Evolutionary conservation across 2,888 invertebrate species (phyloP).

Genomic region (Galerucella nymphaeae): DNA sequence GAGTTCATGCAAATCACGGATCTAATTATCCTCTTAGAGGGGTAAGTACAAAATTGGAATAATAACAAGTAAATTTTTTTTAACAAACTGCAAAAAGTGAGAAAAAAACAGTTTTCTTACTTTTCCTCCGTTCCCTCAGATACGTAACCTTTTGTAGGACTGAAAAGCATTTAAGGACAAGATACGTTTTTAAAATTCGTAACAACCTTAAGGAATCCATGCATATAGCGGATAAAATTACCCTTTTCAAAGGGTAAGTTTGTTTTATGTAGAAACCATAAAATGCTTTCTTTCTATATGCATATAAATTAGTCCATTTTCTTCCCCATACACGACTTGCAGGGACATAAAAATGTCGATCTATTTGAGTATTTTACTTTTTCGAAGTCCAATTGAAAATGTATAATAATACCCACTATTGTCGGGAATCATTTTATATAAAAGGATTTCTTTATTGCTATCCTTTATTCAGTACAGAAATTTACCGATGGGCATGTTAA

Average conservation of each 20-base stretch:
- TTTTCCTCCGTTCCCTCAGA: not conserved
- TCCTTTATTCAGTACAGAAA: not conserved
- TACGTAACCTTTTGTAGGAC: slow-evolving; percentile 3
- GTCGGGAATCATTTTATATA: not conserved
- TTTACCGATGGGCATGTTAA: not conserved
- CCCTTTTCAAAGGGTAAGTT: slow-evolving; percentile 11
- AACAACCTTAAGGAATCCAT: slow-evolving; percentile 12
- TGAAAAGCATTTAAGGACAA: not conserved
- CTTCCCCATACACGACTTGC: slow-evolving; percentile 2
- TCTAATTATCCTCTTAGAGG: slow-evolving; percentile 85
- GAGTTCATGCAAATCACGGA: slow-evolving; percentile 78
- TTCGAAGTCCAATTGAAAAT: not conserved
- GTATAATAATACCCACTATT: not conserved
- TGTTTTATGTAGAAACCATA: slow-evolving; percentile 9
- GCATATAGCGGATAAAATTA: slow-evolving; percentile 11
- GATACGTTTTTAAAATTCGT: slow-evolving; percentile 8
- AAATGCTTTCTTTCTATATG: slow-evolving; percentile 13
- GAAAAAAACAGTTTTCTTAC: not conserved
- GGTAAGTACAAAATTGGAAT: slow-evolving; percentile 63
- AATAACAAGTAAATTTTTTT: too few relatives aligned
- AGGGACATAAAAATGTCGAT: slow-evolving; percentile 4
- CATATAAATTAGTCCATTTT: slow-evolving; percentile 17
- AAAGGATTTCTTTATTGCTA: not conserved
- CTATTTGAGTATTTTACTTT: not conserved
- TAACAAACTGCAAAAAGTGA: too few relatives aligned